Base-by-base conservation (phyloP, 2,113 vertebrate species). In the Vulpes vulpes region DNA sequence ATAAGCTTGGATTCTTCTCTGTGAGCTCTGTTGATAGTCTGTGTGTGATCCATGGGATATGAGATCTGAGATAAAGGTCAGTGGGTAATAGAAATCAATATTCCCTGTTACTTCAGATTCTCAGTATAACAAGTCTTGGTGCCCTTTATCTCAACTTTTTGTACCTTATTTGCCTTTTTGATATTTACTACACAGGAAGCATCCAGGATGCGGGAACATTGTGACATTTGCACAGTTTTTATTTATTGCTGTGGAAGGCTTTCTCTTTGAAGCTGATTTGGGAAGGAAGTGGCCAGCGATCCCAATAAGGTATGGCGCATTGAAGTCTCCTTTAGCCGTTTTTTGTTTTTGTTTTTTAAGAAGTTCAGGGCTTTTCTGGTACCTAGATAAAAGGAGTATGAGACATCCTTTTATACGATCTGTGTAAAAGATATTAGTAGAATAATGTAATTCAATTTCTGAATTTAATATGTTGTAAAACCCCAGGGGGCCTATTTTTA, bases 161-260 rank as follows among this genome's bases (percentile, higher is more conserved):
- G 0, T 8, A 71, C 14, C 4, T 8, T 89, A 73, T 90, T 87
- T 0, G 0, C 2, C 3, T 92, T 65, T 15, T 16, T 90, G n/a
- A 91, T 69, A 3, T 91, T 85, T 25, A 0, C 16, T 17, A 71
- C 64, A 5, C 98, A 99, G 99, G 98, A 98, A 99, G 55, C 99
- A 99, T 96, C 99, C 99, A 98, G 99, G 99, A 99, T 99, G 99
- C 49, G 99, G 99, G 89, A 99, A 99, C 98, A 99, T 99, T 0
- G 99, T 99, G 86, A 99, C 99, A 0, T 99, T 99, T 93, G 99
- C 99, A 76, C 99, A 99, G 97, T 99, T 99, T 99, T 93, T 99
- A 0, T 99, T 99, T 80, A 99, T 99, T 11, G 99, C 99, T 0
- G 38, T 99, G 90, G 99, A 99, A 98, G 99, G 99, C 3, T 99